Evolutionary conservation across 2,797 vertebrate genomes (phyloP), one percentile per base, ranked within the genome.

Genomic region (Microctenopoma stevenorrisi): DNA sequence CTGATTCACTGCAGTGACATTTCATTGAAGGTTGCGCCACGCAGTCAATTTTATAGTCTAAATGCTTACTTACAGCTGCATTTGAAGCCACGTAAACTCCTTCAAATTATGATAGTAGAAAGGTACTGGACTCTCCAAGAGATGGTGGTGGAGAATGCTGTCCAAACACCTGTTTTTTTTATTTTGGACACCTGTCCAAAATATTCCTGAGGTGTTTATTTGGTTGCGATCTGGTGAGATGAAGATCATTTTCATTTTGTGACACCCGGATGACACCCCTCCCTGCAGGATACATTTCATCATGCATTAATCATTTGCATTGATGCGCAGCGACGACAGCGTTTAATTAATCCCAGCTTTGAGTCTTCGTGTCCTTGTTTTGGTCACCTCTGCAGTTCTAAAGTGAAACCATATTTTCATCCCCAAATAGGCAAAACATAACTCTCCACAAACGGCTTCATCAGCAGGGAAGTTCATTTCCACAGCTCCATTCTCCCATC

Each of bases 1-100:
- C 7, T 81, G 82, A 82, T 87, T 85, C 54, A 82, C 80, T 16
- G 40, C n/a, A 44, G 25, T 66, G 53, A 72, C 46, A 48, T 18
- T 37, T 42, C 0, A 15, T 16, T 54, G 69, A 85, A 79, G 81
- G 75, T 52, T 72, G 48, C 22, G 4, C 28, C 46, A 33, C 72
- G n/a, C 11, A 5, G 35, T 3, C 43, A 14, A 10, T 74, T 74
- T 71, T 28, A 7, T 76, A 66, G 3, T 9, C 33, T 52, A 16
- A 43, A 13, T 13, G 10, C 40, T 42, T 4, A 3, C 37, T 37
- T 37, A 37, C 8, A 37, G 10, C 8, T 37, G 6, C 35, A 37
- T 37, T 37, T 37, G 47, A 72, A 68, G 64, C 54, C 35, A 11
- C 78, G 14, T 50, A 50, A 68, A 55, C 51, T 64, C 40, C 70